Percentiles rank a stretch among this genome's conserved stretches.
phyloP scores from a whole-genome alignment of 2,113 vertebrate genomes.

The Festucalex cinctus region DNA sequence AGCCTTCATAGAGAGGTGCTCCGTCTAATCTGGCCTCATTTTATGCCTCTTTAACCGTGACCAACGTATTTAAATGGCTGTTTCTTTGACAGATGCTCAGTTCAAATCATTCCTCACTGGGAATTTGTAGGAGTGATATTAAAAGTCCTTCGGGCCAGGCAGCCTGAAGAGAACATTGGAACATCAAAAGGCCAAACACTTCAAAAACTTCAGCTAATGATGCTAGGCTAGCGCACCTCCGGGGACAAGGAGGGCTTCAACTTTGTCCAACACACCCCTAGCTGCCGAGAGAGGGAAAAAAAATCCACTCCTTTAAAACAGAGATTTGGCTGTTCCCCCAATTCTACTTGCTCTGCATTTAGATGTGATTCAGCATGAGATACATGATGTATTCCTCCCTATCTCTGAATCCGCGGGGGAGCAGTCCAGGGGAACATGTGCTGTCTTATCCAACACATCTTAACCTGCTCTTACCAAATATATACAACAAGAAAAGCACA shows the following conservation, averaged over 20 bases:
- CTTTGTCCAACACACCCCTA: slow-evolving; percentile 63
- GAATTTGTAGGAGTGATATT: slow-evolving; percentile 79
- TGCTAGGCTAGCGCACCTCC: slow-evolving; percentile 58
- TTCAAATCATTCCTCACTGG: slow-evolving; percentile 79
- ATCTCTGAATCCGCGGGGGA: slow-evolving; percentile 43
- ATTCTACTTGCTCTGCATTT: slow-evolving; percentile 46
- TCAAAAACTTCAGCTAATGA: slow-evolving; percentile 82
- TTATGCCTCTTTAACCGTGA: slow-evolving; percentile 80
- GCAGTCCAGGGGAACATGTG: slow-evolving; percentile 30
- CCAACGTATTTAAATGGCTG: slow-evolving; percentile 79
- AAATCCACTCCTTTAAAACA: slow-evolving; percentile 66
- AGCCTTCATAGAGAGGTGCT: slow-evolving; percentile 69
- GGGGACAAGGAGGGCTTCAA: slow-evolving; percentile 63
- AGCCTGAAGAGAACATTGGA: slow-evolving; percentile 72
- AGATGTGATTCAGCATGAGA: slow-evolving; percentile 61
- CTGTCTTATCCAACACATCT: slow-evolving; percentile 51
- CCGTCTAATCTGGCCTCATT: slow-evolving; percentile 78
- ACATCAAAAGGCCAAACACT: slow-evolving; percentile 81
- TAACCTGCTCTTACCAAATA: slow-evolving; percentile 30
- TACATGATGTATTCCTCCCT: slow-evolving; percentile 51
- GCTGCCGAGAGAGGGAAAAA: slow-evolving; percentile 16
- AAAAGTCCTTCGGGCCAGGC: slow-evolving; percentile 77
- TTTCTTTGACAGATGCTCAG: slow-evolving; percentile 77
- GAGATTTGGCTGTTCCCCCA: slow-evolving; percentile 65
- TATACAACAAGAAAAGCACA: slow-evolving; percentile 22